Evolutionary conservation across 2,888 invertebrate species (phyloP), one percentile per base, ranked within the genome.

Genomic region (Mactromeris polynyma): DNA sequence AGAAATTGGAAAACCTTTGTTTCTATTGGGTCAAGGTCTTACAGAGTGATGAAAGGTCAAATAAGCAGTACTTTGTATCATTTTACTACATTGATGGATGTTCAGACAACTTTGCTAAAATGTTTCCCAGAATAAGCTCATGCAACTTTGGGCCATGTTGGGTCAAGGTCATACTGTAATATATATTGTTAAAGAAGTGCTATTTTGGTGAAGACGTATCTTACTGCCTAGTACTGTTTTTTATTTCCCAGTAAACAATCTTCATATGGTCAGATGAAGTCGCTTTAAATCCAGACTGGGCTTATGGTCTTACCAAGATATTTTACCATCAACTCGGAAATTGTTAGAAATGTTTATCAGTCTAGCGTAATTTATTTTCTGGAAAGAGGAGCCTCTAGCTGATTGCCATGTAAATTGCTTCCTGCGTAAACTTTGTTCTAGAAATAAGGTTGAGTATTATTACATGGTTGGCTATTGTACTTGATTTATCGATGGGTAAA

Each of bases 361-460:
- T 26, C 26, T n/a, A 64, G 26, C 26, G 58, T 64, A 64, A 64
- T 64, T 64, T 64, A 64, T n/a, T 64, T 64, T 64, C n/a, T 64
- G 58, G 58, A 26, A 64, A 26, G 58, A n/a, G 58, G 58, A 64
- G 58, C 58, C 58, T 26, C 7, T 9, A 26, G 58, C 58, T 64
- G 58, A 64, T 64, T 26, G 58, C 58, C 58, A 9, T 64, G 58
- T 64, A 64, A 64, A 64, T 64, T 64, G 26, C 26, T 64, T 64
- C 58, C 58, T 64, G 58, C 26, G 7, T 64, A 21, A 64, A 64
- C 58, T 64, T 64, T n/a, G 58, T 64, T 64, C 58, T 64, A 64
- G 58, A 64, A 64, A 64, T 64, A 26, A 64, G 58, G 58, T 64
- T 64, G 58, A 64, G 58, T 64, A 26, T 64, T 26, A 64, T 64